Base-by-base conservation (phyloP, 2,888 invertebrate genomes). In the Ypsolopha sequella region DNA sequence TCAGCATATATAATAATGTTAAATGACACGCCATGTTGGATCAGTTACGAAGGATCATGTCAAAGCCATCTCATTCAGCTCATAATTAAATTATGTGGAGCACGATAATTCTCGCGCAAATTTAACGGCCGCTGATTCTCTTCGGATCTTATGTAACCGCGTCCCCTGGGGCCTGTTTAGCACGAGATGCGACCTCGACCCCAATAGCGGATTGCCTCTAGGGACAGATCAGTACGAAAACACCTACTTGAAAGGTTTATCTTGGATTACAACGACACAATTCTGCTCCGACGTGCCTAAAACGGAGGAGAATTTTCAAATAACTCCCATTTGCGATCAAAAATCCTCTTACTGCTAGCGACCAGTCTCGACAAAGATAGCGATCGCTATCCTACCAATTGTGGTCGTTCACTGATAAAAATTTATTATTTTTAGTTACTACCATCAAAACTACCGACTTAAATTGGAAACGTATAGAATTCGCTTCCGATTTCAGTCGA, bases 51-150 rank as follows among this genome's bases (percentile, higher is more conserved):
- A 41, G 41, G 39, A 48, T 13, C 33, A 33, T 10, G 39, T 14
- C 13, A 11, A 41, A 36, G 61, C 66, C 68, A 70, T 63, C 71
- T 14, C 46, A n/a, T 11, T 9, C 68, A 58, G 70, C 64, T 77
- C 66, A 66, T 86, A 85, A 86, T 84, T 81, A 70, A 82, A 74
- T 85, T 86, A 85, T 76, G 70, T 69, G 57, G 70, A 67, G 71
- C 71, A 61, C 69, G 76, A 64, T 72, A 80, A 73, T 80, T 85
- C 71, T 82, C 75, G 73, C 78, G 65, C 76, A 71, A 78, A 80
- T 70, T 81, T 84, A 79, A 73, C 82, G 66, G 63, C 54, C 59
- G 61, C 64, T 75, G 73, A 75, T 76, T 79, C 76, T 76, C 67
- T 66, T 61, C 58, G n/a, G 35, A 2, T 13, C n/a, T 51, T 47